Conservation (phyloP, 2,888 invertebrate species). For the Pycnomerus fuliginosus region DNA sequence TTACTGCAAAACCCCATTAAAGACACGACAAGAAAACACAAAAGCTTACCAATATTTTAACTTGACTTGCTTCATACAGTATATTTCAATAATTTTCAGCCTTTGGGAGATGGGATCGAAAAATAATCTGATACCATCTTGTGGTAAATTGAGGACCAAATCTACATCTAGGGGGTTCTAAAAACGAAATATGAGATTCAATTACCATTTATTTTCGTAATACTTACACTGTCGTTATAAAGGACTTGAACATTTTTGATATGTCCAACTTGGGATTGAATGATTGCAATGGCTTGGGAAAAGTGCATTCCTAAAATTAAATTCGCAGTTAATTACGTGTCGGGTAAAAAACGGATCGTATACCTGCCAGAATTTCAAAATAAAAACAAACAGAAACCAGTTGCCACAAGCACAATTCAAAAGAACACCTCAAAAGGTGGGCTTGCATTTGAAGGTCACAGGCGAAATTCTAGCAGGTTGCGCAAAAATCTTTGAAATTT, state of each 20-base stretch:
- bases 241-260: slow-evolving; percentile 95
- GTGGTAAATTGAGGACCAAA: slow-evolving; percentile 92
- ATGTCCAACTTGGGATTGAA: slow-evolving; percentile 93
- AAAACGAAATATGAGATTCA: too few relatives aligned
- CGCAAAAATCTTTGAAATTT: slow-evolving; percentile 1
- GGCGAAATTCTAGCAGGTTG: not conserved
- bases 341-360: not conserved
- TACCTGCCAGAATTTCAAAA: not conserved
- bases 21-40: slow-evolving; percentile 3
- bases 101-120: slow-evolving; percentile 95
- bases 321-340: not conserved
- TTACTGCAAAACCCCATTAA: slow-evolving; percentile 57
- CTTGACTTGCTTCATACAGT: slow-evolving; percentile 94
- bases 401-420: not conserved
- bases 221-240: slow-evolving; percentile 88
- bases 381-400: not conserved
- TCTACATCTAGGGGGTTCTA: slow-evolving; percentile 95
- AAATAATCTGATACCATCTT: slow-evolving; percentile 94
- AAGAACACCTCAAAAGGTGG: not conserved
- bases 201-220: too few relatives aligned
- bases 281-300: slow-evolving; percentile 94
- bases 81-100: slow-evolving; percentile 96
- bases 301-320: slow-evolving; percentile 91
- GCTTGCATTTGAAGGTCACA: not conserved
- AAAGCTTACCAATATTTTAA: slow-evolving; percentile 89